A percentile compares a stretch with the other conserved stretches of the same genome.
phyloP scores from a whole-genome alignment of 2,888 invertebrate genomes.

The Invenusta paracnida region DNA sequence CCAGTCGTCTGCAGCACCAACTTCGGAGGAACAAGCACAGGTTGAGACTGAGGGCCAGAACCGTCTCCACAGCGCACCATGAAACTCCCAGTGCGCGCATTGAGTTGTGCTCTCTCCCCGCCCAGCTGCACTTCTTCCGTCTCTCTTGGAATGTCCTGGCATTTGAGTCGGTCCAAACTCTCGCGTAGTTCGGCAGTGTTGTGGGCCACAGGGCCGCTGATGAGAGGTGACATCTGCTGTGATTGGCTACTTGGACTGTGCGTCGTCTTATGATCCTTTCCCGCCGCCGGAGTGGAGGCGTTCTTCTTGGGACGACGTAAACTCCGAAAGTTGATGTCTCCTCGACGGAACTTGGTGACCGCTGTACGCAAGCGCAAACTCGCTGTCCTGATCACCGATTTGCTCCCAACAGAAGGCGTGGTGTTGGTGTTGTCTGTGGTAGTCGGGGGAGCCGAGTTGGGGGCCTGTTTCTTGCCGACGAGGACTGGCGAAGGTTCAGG shows the following conservation, averaged over 20 bases:
- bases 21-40: background rate
- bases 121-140: background rate
- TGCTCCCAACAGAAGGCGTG: background rate
- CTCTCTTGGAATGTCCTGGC: background rate
- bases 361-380: conserved; percentile 40
- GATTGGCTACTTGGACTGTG: background rate
- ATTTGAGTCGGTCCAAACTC: background rate
- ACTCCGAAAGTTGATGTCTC: conserved; percentile 32
- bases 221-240: background rate
- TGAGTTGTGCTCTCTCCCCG: conserved; percentile 22
- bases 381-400: conserved; percentile 30
- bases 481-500: background rate
- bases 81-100: conserved; percentile 24
- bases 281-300: background rate
- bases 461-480: background rate
- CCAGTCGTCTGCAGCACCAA: background rate
- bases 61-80: background rate
- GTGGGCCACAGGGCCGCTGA: background rate
- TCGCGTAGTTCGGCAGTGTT: background rate
- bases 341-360: conserved; percentile 35
- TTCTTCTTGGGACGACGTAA: conserved; percentile 31
- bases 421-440: too few species aligned
- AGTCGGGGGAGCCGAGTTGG: background rate
- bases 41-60: background rate
- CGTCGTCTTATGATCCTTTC: background rate